Evolutionary conservation across 2,797 vertebrate species (phyloP), one percentile per base, ranked within the genome.

Genomic region (Ateles fusciceps): DNA sequence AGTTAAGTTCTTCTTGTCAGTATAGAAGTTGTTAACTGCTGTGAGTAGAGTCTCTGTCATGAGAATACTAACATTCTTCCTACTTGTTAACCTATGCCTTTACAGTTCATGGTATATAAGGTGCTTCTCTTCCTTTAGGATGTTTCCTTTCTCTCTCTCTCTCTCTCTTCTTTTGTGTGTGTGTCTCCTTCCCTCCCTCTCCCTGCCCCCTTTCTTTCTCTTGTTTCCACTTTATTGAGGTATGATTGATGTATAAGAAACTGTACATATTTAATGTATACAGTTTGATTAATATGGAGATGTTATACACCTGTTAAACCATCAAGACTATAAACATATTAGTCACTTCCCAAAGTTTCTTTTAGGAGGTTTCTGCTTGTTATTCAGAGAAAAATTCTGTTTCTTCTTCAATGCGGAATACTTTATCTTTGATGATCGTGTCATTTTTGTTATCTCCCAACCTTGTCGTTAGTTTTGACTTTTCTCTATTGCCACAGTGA

Each of bases 401-500:
- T 90, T 78, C 42, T 86, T 89, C 76, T 88, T 39, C 42, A 15
- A 55, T 81, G 17, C 57, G 76, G 52, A 93, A 10, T 42, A 55
- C 48, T 80, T 92, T 83, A 68, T 85, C 26, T 81, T 71, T 75
- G 14, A 57, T 85, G 17, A 44, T 71, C 12, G 28, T 72, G 76
- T n/a, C 78, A 57, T 92, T 94, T 30, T 94, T 80, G 39, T 13
- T 39, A 33, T 83, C 55, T 44, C 33, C 44, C 79, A 33, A 8
- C 26, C 55, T 92, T 92, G 22, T 72, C 33, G 12, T 83, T 59
- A 78, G 79, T 61, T 95, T 93, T 79, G 44, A 46, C 95, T 95
- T 94, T 71, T 96, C 1, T 89, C 30, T 80, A 0, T 83, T 83
- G 50, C 21, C 39, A 19, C 36, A 72, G 64, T 79, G 75, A 86